A percentile compares a stretch with the other conserved stretches of the same genome.
phyloP scores from a whole-genome alignment of 92 coral and sea anemone species.

The Palythoa grandiflora region DNA sequence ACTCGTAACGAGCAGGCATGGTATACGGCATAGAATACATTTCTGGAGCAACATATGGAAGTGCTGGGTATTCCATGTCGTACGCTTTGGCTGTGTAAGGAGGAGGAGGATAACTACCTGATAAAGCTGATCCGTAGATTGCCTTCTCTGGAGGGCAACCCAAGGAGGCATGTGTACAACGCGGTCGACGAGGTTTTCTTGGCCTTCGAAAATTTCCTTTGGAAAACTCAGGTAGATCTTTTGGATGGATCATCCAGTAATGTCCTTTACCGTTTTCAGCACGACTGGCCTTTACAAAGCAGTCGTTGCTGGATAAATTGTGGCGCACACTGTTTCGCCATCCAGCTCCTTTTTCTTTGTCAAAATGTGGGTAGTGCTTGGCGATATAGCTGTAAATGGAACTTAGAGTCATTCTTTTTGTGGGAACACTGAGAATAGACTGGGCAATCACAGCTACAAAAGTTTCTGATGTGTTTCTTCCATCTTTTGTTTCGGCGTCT shows the following conservation, averaged over 20 bases:
- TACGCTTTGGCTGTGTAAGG: slow-evolving; percentile 37
- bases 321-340: slow-evolving; percentile 99
- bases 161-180: slow-evolving; percentile 79
- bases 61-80: slow-evolving; percentile 56
- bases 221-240: slow-evolving; percentile 98
- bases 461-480: slow-evolving; percentile 83
- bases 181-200: slow-evolving; percentile 92
- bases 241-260: slow-evolving; percentile 99
- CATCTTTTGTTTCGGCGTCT: slow-evolving; percentile 67
- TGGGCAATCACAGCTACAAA: slow-evolving; percentile 99
- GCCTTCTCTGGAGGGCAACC: slow-evolving; percentile 30
- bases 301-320: slow-evolving; percentile 98
- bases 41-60: slow-evolving; percentile 70
- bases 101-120: slow-evolving; percentile 35
- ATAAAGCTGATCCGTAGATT: slow-evolving; percentile 23
- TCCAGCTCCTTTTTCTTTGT: slow-evolving; percentile 98
- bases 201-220: slow-evolving; percentile 97
- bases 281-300: slow-evolving; percentile 98
- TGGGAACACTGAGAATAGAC: slow-evolving; percentile 92
- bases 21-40: slow-evolving; percentile 74
- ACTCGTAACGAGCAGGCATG: slow-evolving; percentile 74
- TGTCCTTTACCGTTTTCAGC: slow-evolving; percentile 99
- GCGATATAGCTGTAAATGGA: slow-evolving; percentile 96
- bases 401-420: slow-evolving; percentile 97
- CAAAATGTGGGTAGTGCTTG: slow-evolving; percentile 91